These are phyloP conservation scores for Odontocolon sp. DNA, from an alignment of 2,888 invertebrate genomes.

Conservation along the genomic window DNA sequence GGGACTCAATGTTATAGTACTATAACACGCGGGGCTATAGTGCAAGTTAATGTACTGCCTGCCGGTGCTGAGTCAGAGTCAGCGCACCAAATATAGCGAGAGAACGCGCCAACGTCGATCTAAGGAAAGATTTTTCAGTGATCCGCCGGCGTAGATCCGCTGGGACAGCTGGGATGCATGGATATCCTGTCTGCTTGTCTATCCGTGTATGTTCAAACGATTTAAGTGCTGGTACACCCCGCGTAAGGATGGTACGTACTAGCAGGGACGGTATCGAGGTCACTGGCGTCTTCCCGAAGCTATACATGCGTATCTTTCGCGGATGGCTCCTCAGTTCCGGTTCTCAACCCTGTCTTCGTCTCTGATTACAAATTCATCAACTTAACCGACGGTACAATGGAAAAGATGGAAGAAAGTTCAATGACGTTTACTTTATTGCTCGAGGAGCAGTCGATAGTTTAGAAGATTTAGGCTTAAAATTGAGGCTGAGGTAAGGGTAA, in stretches of 20 bases:
- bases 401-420: neutral
- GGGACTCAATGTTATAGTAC: no score
- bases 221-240: no score
- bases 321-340: conserved; percentile 40
- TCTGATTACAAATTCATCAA: conserved; percentile 11
- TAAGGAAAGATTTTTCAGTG: conserved; percentile 52
- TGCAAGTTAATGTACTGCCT: conserved; percentile 15
- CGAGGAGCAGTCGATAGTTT: no score
- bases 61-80: conserved; percentile 41
- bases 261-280: conserved; percentile 56
- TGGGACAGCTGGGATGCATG: conserved; percentile 45
- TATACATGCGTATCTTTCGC: no score
- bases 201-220: neutral
- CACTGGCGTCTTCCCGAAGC: conserved; percentile 47
- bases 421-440: neutral
- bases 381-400: conserved; percentile 7
- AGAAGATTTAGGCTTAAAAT: no score
- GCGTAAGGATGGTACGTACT: conserved; percentile 37
- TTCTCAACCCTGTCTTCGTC: conserved; percentile 43
- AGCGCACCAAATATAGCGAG: conserved; percentile 58
- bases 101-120: conserved; percentile 54
- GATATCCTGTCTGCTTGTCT: conserved; percentile 41
- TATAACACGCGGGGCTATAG: conserved; percentile 34
- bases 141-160: conserved; percentile 54
- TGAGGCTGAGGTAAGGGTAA: no score